These are phyloP conservation scores for Chionis minor DNA, from an alignment of 2,113 vertebrate species.

Conservation along the genomic window DNA sequence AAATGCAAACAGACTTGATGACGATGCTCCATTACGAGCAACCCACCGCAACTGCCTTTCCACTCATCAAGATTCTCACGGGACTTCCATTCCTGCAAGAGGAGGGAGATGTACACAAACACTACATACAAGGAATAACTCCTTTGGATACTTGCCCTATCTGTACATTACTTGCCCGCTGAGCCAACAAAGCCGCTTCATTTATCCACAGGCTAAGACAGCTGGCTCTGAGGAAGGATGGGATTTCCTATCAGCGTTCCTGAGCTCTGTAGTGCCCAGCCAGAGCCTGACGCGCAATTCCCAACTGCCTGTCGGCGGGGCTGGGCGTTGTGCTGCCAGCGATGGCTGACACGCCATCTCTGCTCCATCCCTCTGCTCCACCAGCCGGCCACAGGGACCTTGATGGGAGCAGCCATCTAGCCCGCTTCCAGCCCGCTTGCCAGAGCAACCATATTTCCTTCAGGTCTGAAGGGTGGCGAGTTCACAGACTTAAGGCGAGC, in stretches of 20 bases:
- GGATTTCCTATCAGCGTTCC: fast-evolving
- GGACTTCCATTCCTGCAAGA: background rate
- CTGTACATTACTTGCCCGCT: background rate
- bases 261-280: background rate
- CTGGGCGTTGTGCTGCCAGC: background rate
- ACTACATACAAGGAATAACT: background rate
- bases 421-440: background rate
- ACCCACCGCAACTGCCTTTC: background rate
- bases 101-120: conserved; percentile 2
- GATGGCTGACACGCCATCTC: too few relatives aligned
- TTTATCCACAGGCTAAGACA: background rate
- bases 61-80: conserved; percentile 33
- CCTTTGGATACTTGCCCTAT: background rate
- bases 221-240: background rate
- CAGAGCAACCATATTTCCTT: background rate
- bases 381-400: fast-evolving
- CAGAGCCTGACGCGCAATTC: background rate
- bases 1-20: conserved; percentile 7
- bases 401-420: background rate
- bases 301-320: too few relatives aligned
- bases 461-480: background rate
- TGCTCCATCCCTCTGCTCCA: background rate
- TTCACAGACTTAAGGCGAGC: background rate
- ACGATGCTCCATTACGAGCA: background rate
- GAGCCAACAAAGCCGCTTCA: background rate